Evolutionary conservation across 2,113 vertebrate species (phyloP).

Genomic region (Ornithorhynchus anatinus): DNA sequence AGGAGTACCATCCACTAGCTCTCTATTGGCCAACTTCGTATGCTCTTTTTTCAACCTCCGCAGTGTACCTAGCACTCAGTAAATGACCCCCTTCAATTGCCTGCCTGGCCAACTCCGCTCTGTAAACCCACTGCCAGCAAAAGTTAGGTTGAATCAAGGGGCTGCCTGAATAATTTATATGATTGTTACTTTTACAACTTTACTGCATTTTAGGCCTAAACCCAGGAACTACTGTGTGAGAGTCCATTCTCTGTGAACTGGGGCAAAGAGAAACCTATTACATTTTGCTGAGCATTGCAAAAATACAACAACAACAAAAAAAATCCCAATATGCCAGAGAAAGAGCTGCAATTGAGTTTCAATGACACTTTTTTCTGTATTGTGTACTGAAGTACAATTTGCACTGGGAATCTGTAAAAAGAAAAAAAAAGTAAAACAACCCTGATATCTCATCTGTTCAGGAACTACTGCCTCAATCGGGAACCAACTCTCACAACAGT

Average conservation of each 20-base stretch:
- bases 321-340: not conserved
- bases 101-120: conserved; percentile 28
- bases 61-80: conserved; percentile 29
- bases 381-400: not conserved
- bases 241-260: conserved; percentile 30
- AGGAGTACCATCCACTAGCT: conserved; percentile 33
- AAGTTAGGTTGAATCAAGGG: conserved; percentile 45
- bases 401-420: not conserved
- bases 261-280: not conserved
- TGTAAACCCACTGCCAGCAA: conserved; percentile 16
- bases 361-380: not conserved
- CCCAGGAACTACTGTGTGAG: conserved; percentile 1
- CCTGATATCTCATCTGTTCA: not conserved
- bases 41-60: conserved; percentile 26
- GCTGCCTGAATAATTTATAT: conserved; percentile 54
- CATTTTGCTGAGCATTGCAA: not conserved
- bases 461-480: not conserved
- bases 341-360: not conserved
- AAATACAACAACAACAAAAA: not conserved
- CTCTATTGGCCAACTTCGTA: too few relatives aligned
- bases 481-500: not conserved
- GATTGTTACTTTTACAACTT: conserved; percentile 56
- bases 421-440: too few relatives aligned
- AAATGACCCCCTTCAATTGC: conserved; percentile 30
- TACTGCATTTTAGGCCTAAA: conserved; percentile 42